A percentile compares a stretch with the other conserved stretches of the same genome.
Conservation (phyloP, 1,140 invertebrate species). For the Macrostomum lignano region DNA sequence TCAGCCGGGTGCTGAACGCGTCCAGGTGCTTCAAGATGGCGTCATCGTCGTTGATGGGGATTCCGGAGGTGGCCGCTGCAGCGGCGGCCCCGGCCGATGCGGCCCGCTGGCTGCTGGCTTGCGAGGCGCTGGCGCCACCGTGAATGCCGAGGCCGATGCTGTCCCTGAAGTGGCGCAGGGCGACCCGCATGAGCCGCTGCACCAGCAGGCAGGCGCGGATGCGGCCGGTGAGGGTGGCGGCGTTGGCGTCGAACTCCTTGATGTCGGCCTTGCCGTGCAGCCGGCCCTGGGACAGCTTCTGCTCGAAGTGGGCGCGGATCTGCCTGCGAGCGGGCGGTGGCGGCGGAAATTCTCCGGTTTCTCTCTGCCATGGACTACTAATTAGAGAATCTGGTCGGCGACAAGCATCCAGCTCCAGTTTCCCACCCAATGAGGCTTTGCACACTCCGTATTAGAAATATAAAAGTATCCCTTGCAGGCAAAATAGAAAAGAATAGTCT, state of each 20-base stretch:
- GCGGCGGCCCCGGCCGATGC: neutral
- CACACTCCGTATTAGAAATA: too few species aligned
- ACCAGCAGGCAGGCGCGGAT: slow-evolving; percentile 19
- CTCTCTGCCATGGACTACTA: too few species aligned
- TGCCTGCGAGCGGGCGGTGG: slow-evolving; percentile 15
- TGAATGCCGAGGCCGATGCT: slow-evolving; percentile 11
- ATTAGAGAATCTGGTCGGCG: too few species aligned
- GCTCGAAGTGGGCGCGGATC: slow-evolving; percentile 13
- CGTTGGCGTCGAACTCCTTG: too few species aligned
- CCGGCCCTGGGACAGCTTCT: too few species aligned
- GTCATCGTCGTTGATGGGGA: slow-evolving; percentile 22
- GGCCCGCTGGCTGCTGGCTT: slow-evolving; percentile 5
- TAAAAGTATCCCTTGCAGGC: too few species aligned
- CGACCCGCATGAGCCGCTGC: slow-evolving; percentile 17
- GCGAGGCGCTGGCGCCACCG: neutral
- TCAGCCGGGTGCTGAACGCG: slow-evolving; percentile 17
- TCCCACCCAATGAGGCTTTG: too few species aligned
- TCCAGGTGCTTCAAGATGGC: slow-evolving; percentile 22
- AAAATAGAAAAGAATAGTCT: too few species aligned
- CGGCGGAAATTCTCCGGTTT: slow-evolving; percentile 12
- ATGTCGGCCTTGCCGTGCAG: neutral
- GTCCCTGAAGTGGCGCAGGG: slow-evolving; percentile 17
- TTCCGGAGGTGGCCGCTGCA: slow-evolving; percentile 10
- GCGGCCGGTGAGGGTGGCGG: slow-evolving; percentile 11
- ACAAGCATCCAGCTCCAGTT: too few species aligned